These are phyloP conservation scores for Phoenicopterus ruber DNA, from an alignment of 2,113 vertebrate species.

Conservation along the genomic window DNA sequence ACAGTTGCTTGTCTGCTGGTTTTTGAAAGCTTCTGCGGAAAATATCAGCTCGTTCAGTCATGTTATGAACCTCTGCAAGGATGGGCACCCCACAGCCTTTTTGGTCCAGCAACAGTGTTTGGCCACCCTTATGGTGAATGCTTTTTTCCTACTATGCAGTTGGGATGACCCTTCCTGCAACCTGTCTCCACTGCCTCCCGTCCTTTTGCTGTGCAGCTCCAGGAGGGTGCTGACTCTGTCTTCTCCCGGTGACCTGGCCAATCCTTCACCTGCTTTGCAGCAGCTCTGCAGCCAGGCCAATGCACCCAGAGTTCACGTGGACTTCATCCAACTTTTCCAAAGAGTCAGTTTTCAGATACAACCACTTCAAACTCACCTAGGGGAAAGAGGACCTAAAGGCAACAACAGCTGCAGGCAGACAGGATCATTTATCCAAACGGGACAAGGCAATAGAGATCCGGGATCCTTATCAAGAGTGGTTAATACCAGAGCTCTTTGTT, in stretches of 20 bases:
- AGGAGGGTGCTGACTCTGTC: neutral
- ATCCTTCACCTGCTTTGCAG: neutral
- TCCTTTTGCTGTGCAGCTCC: neutral
- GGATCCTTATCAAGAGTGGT: neutral
- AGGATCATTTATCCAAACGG: neutral
- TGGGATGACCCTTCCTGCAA: neutral
- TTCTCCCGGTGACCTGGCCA: neutral
- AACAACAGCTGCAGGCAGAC: neutral
- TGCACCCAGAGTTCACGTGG: neutral
- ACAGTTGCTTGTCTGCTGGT: neutral
- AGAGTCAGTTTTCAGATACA: neutral
- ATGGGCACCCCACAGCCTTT: neutral
- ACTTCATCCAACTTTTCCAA: neutral
- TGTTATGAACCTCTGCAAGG: neutral
- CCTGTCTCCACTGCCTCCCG: neutral
- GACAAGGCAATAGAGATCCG: neutral
- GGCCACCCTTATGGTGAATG: neutral
- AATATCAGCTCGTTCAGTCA: rapidly evolving
- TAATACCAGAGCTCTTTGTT: neutral
- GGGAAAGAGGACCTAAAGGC: neutral
- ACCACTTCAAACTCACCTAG: neutral
- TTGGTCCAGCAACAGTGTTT: neutral
- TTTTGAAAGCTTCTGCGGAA: neutral
- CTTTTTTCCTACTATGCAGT: rapidly evolving
- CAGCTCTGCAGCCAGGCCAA: neutral